These are phyloP conservation scores for Zonitis immaculata DNA, from an alignment of 2,888 invertebrate genomes.

Conservation along the genomic window DNA sequence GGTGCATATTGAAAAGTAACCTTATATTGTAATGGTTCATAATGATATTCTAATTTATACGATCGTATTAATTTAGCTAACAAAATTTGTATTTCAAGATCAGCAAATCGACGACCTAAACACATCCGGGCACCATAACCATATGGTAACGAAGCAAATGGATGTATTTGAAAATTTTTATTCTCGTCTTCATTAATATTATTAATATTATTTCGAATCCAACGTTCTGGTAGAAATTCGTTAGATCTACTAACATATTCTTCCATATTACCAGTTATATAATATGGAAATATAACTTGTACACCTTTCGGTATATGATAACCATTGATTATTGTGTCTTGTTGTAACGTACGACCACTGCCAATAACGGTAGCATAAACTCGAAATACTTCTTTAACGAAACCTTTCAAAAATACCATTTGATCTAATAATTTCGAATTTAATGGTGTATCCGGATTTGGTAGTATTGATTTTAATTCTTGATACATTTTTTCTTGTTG, in stretches of 20 bases:
- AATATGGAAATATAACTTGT: conserved; percentile 71
- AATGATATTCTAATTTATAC: conserved; percentile 61
- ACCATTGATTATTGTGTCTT: conserved; percentile 65
- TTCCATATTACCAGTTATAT: conserved; percentile 63
- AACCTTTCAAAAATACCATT: conserved; percentile 66
- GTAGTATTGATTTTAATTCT: conserved; percentile 54
- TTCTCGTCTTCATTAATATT: neutral
- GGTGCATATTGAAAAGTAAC: conserved; percentile 60
- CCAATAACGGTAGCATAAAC: conserved; percentile 74
- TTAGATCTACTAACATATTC: conserved; percentile 59
- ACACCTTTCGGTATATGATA: conserved; percentile 75
- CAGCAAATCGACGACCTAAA: conserved; percentile 69
- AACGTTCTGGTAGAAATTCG: conserved; percentile 71
- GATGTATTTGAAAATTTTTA: conserved; percentile 54
- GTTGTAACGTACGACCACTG: conserved; percentile 67
- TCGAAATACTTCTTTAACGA: conserved; percentile 71
- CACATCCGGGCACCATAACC: conserved; percentile 71
- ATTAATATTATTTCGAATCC: conserved; percentile 50
- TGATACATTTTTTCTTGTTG: conserved; percentile 60
- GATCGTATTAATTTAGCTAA: conserved; percentile 62
- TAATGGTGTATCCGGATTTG: conserved; percentile 49
- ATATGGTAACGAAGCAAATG: conserved; percentile 73
- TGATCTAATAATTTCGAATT: conserved; percentile 57
- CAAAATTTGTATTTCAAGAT: conserved; percentile 67
- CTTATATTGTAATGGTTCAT: conserved; percentile 54